phyloP scores from a whole-genome alignment of 2,113 vertebrate species.

The Etheostoma cragini region DNA sequence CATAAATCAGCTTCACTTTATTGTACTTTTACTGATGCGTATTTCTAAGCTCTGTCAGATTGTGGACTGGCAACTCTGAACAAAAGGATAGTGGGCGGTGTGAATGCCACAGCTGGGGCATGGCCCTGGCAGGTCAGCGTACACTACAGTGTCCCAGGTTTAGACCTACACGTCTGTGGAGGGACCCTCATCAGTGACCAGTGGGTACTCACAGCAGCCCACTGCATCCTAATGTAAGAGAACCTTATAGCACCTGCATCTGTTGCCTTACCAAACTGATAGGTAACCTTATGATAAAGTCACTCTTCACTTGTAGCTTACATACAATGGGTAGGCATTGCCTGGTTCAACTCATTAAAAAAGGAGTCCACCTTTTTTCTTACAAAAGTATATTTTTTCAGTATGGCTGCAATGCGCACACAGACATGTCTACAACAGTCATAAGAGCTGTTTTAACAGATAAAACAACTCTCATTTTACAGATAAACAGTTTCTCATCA shows the following conservation, averaged over 20 bases:
- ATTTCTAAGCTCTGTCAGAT: conserved; percentile 56
- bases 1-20: background rate
- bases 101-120: conserved; percentile 47
- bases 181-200: conserved; percentile 82
- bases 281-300: background rate
- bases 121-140: conserved; percentile 89
- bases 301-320: background rate
- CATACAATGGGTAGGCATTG: background rate
- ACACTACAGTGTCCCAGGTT: accelerated
- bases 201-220: conserved; percentile 87
- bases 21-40: background rate
- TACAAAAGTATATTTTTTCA: too few species aligned
- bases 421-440: too few species aligned
- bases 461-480: too few species aligned
- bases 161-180: conserved; percentile 78
- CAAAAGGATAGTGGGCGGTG: conserved; percentile 79
- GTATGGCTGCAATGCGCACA: too few species aligned
- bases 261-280: background rate
- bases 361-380: too few species aligned
- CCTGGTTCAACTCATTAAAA: background rate
- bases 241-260: background rate
- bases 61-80: conserved; percentile 77
- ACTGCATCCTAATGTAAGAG: conserved; percentile 77
- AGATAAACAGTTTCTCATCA: too few species aligned
- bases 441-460: too few species aligned